Evolutionary conservation across 2,113 vertebrate species (phyloP), one percentile per base, ranked within the genome.

Genomic region (Henicopernis longicauda): DNA sequence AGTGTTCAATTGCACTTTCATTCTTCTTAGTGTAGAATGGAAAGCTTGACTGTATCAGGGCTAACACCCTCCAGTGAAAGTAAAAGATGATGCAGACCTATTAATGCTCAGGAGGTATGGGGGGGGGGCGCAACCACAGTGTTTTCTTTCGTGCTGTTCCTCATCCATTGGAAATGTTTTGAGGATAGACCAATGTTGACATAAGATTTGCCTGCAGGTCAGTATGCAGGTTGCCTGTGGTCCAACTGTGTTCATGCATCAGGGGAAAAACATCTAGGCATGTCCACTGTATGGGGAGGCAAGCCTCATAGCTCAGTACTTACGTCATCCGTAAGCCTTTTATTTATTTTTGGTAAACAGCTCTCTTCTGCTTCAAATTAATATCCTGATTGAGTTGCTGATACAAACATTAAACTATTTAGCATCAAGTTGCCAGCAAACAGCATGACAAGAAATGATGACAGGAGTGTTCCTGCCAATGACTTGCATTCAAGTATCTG

Each of bases 291-390:
- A 44, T 11, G 44, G 82, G 86, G 73, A 90, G 69, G 45, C 78
- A 94, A 91, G 50, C 49, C 44, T 70, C 86, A 69, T 66, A 89
- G 42, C 59, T 96, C 74, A 82, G 54, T 40, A 73, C 74, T 95
- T 82, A 55, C 21, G 40, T 93, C 93, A 95, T 76, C 38, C 62
- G 27, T 84, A 70, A 52, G 44, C 34, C 49, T 95, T 88, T 93
- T 81, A 76, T 95, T 94, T 97, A 71, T 82, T 92, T 95, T 95
- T 92, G 10, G 80, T 97, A 96, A 96, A 96, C 79, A 96, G 38
- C 62, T 55, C 42, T 80, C 77, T 87, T 97, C 86, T 96, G 93
- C 70, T 97, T 96, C 80, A 61, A 87, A 89, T 96, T 92, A 96
- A 69, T 86, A 66, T 69, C 49, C 52, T 66, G 85, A 83, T 13